Base-by-base conservation (phyloP, 2,113 vertebrate species). In the Rhizomys pruinosus region DNA sequence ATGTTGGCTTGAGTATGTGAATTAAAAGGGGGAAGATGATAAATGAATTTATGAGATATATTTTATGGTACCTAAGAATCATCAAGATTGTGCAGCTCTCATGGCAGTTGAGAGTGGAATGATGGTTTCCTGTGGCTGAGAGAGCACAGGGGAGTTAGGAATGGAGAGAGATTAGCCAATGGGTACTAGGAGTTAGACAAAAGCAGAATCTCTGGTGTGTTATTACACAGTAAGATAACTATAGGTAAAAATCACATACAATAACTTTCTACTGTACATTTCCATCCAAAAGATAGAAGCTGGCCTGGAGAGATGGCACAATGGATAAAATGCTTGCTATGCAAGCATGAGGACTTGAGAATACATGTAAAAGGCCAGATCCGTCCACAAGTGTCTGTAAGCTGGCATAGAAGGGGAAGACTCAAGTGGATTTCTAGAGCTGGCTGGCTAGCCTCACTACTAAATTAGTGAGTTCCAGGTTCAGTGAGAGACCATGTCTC, bases 31-130 rank as follows among this genome's bases (percentile, higher is more conserved):
- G n/a, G n/a, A 90, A 79, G 19, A 76, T 52, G 73, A 76, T 82
- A 44, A 84, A 27, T 79, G 20, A 92, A 32, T 92, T 89, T 76
- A 87, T 44, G 94, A 57, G 59, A 84, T 80, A 72, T 19, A 44
- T 42, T 44, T 95, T 87, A 71, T 76, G 29, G 15, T 82, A 37
- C 34, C 63, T 82, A 25, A 57, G 61, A 91, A 27, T 87, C 80
- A 91, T 55, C 71, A 94, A 91, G 42, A 22, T 66, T 92, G 37
- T 59, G 10, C 42, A 74, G n/a, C 71, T 16, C 8, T 79, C 39
- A 61, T 86, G n/a, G 73, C 39, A 71, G 39, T 29, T 47, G 37
- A 85, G 22, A 71, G 37, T 47, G 44, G 15, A 77, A 34, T 47
- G 74, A 17, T 78, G 32, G 16, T 78, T 59, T 78, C 52, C 7